These are phyloP conservation scores for Agonopterix arenella DNA, from an alignment of 2,888 invertebrate species.

Conservation along the genomic window DNA sequence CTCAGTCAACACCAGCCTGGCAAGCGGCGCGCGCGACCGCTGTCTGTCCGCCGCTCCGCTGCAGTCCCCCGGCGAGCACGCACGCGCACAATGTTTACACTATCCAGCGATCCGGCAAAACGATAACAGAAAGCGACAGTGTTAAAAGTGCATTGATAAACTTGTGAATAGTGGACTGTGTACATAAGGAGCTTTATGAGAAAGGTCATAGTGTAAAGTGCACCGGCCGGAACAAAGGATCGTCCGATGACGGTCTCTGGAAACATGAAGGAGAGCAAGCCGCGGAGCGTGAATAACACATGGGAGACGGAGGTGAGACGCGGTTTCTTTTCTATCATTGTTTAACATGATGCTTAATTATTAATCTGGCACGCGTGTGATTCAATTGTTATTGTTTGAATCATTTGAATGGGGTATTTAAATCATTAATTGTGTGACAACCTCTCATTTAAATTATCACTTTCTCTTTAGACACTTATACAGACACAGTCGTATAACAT, in stretches of 20 bases:
- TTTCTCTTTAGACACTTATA: constrained; percentile 11
- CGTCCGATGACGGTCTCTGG: constrained; percentile 62
- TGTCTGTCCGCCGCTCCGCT: constrained; percentile 6
- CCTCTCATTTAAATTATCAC: constrained; percentile 18
- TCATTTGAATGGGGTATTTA: constrained; percentile 29
- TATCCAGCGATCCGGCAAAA: constrained; percentile 35
- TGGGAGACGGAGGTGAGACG: constrained; percentile 70
- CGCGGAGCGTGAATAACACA: constrained; percentile 57
- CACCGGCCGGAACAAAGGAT: constrained; percentile 43
- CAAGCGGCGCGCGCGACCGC: constrained; percentile 19
- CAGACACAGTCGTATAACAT: too few relatives aligned
- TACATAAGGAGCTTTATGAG: constrained; percentile 16
- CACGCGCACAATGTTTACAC: constrained; percentile 44
- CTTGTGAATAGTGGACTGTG: constrained; percentile 29
- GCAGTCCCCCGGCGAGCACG: constrained; percentile 11
- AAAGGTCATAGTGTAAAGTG: constrained; percentile 45
- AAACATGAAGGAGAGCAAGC: constrained; percentile 67
- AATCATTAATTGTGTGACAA: constrained; percentile 45
- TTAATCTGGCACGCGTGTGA: constrained; percentile 35
- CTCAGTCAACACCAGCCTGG: constrained; percentile 36
- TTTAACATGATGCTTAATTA: constrained; percentile 16
- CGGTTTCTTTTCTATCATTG: constrained; percentile 34
- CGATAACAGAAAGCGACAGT: constrained; percentile 64
- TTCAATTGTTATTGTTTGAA: constrained; percentile 34
- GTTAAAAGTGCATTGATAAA: constrained; percentile 32